Evolutionary conservation across 2,797 vertebrate genomes (phyloP), one percentile per base, ranked within the genome.

Genomic region (Acomys russatus): DNA sequence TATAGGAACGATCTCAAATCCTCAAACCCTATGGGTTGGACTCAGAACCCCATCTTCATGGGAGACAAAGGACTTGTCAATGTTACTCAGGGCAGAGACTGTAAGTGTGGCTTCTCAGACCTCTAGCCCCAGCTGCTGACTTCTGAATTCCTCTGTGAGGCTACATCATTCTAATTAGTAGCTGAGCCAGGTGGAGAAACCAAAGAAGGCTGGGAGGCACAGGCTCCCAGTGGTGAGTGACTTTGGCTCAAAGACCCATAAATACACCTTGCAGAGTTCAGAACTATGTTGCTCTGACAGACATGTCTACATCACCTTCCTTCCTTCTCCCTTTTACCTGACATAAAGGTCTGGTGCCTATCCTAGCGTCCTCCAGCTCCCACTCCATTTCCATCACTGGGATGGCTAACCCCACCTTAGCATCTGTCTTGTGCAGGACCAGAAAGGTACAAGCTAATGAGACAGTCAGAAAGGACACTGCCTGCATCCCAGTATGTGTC

Each of bases 91-190:
- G 44, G 4, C 3, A 35, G 44, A 49, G 77, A 12, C 49, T 22
- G 12, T 6, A 38, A 51, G 22, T 1, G 10, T 15, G 73, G 0
- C 66, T 61, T 66, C 63, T 59, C n/a, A 38, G 89, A 30, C 18
- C 73, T 6, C 14, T 44, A 14, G 51, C 33, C 64, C 63, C 15
- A 80, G 22, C 61, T 9, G 51, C 59, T 28, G 9, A 35, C 64
- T 64, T 4, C 76, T 23, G 7, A 51, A 44, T 71, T 9, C 87
- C 28, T 63, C 63, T 5, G 0, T 0, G 11, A 84, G 35, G 2
- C n/a, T 18, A 4, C 0, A 0, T 35, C 68, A 49, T 28, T 7
- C 44, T 25, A 4, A 0, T 56, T 84, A 3, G 25, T 1, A 6
- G 4, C 66, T 15, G 51, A 78, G 28, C 18, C 17, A 35, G 17